Percentiles rank a stretch among this genome's conserved stretches.
Evolutionary conservation across 2,113 vertebrate genomes (phyloP).

Genomic region (Coptodon rendalli): DNA sequence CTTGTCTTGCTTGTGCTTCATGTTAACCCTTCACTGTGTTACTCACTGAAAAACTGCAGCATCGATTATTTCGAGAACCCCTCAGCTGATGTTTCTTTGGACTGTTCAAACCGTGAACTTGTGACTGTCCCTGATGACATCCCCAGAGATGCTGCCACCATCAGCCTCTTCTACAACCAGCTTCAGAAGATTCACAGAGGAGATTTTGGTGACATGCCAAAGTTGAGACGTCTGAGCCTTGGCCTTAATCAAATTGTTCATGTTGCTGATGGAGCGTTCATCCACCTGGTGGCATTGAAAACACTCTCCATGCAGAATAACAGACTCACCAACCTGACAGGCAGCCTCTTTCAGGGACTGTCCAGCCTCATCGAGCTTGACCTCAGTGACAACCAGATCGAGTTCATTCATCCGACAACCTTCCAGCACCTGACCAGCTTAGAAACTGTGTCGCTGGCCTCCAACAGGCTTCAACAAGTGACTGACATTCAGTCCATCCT

Average conservation of each 20-base stretch:
- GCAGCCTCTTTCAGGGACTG: conserved; percentile 8
- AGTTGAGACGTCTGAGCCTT: not conserved
- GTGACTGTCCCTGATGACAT: not conserved
- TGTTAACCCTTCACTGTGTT: not conserved
- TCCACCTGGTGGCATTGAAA: not conserved
- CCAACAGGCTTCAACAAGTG: not conserved
- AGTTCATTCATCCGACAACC: not conserved
- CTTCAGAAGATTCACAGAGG: not conserved
- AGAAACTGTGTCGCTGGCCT: not conserved
- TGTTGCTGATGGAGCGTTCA: not conserved
- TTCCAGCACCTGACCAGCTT: not conserved
- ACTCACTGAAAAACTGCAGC: not conserved
- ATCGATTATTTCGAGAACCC: not conserved
- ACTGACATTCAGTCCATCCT: not conserved
- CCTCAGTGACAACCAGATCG: not conserved
- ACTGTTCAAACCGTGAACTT: not conserved
- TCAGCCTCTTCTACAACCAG: accelerated
- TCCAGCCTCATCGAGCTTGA: not conserved
- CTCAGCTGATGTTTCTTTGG: not conserved
- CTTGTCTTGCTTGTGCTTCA: no score
- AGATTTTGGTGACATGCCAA: not conserved
- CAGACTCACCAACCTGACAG: not conserved
- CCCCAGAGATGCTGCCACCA: not conserved
- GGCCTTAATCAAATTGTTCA: accelerated
- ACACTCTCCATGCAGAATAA: accelerated